Evolutionary conservation across 53 echinoderm and acorn worm genomes (phyloP).

Genomic region (Paracentrotus lividus): DNA sequence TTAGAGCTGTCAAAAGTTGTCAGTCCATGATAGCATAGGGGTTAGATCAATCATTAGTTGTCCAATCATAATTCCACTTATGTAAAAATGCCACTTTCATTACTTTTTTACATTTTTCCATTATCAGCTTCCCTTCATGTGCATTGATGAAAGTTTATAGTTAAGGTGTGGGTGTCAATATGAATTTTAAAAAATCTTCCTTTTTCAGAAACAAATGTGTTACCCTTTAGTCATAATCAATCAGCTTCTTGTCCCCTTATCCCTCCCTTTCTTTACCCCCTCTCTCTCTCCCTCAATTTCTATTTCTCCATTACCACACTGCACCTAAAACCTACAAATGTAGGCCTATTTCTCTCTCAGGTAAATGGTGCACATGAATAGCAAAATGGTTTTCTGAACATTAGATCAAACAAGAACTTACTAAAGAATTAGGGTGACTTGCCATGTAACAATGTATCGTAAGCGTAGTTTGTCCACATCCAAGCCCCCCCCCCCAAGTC

Average conservation of each 20-base stretch:
- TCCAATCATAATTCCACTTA: not conserved
- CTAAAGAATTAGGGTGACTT: too few species aligned
- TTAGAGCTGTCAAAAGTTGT: not conserved
- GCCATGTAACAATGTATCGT: too few species aligned
- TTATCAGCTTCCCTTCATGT: too few species aligned
- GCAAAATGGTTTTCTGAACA: too few species aligned
- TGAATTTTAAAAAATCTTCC: not conserved
- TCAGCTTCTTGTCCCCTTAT: not conserved
- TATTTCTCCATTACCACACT: too few species aligned
- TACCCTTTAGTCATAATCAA: not conserved
- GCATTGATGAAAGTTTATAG: not conserved
- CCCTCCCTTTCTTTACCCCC: not conserved
- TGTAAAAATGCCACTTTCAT: not conserved
- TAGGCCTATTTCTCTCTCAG: too few species aligned
- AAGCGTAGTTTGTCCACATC: too few species aligned
- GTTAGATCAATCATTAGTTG: not conserved
- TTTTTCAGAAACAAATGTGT: not conserved
- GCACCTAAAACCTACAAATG: too few species aligned
- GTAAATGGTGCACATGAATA: too few species aligned
- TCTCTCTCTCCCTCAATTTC: not conserved
- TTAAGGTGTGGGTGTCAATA: not conserved
- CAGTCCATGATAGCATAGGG: not conserved
- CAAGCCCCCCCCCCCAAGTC: too few species aligned
- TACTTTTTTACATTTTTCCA: too few species aligned
- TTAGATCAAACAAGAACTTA: too few species aligned